These are phyloP conservation scores for Muscicapa adusta DNA, from an alignment of 2,113 vertebrate species.

Conservation along the genomic window DNA sequence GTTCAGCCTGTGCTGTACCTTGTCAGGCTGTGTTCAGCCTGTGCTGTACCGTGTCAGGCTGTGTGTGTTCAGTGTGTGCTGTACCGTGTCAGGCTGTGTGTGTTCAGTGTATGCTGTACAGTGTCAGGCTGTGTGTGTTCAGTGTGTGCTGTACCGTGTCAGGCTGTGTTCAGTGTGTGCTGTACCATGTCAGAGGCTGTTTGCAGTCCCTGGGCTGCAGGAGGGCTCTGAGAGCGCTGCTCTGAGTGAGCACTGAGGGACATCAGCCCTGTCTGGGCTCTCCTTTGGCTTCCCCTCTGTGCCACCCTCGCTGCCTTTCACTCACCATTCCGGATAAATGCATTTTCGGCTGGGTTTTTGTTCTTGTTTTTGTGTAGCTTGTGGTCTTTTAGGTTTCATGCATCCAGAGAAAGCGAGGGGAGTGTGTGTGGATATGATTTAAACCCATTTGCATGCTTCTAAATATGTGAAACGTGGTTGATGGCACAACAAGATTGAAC, in stretches of 20 bases:
- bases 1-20: too few species aligned
- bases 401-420: background rate
- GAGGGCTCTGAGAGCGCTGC: background rate
- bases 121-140: too few species aligned
- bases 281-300: accelerated
- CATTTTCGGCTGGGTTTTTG: background rate
- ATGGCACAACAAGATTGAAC: background rate
- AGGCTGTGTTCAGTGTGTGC: too few species aligned
- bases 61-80: too few species aligned
- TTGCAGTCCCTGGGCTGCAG: background rate
- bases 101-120: too few species aligned
- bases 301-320: background rate
- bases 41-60: too few species aligned
- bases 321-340: background rate
- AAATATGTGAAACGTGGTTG: background rate
- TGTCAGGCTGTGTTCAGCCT: too few species aligned
- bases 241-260: background rate
- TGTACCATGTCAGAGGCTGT: background rate
- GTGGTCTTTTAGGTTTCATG: background rate
- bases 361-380: background rate
- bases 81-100: too few species aligned
- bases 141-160: too few species aligned
- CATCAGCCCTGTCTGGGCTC: accelerated
- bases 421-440: background rate
- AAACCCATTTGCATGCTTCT: background rate